phyloP scores from a whole-genome alignment of 2,113 vertebrate species.

The Aramus guarauna region DNA sequence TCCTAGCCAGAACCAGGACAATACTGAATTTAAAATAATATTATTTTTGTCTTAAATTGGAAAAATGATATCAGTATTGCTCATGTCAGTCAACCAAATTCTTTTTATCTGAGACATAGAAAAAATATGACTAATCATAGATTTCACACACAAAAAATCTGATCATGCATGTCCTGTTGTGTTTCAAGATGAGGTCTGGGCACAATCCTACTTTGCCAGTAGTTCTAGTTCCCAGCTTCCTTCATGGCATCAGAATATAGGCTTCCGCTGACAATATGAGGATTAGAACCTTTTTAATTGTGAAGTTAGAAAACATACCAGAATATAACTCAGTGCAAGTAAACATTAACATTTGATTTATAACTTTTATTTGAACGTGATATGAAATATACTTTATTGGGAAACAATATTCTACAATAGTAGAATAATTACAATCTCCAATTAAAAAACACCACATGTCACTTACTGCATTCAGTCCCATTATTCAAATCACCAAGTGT shows the following conservation, averaged over 20 bases:
- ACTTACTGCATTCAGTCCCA: not conserved
- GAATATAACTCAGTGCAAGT: not conserved
- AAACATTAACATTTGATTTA: not conserved
- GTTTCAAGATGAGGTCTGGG: not conserved
- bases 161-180: not conserved
- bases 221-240: not conserved
- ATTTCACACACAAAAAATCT: not conserved
- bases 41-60: not conserved
- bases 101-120: not conserved
- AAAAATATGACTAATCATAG: not conserved
- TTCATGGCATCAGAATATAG: not conserved
- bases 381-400: not conserved
- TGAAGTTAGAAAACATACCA: not conserved
- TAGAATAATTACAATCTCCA: not conserved
- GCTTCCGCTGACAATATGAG: not conserved
- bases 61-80: not conserved
- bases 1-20: too few species aligned
- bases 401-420: not conserved
- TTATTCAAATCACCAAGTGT: not conserved
- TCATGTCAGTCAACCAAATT: not conserved
- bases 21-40: not conserved
- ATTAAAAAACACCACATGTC: not conserved
- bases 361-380: not conserved
- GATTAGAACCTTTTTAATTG: not conserved
- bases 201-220: not conserved